Base-by-base conservation (phyloP, 1,140 invertebrate genomes). In the Trichonephila clavata region DNA sequence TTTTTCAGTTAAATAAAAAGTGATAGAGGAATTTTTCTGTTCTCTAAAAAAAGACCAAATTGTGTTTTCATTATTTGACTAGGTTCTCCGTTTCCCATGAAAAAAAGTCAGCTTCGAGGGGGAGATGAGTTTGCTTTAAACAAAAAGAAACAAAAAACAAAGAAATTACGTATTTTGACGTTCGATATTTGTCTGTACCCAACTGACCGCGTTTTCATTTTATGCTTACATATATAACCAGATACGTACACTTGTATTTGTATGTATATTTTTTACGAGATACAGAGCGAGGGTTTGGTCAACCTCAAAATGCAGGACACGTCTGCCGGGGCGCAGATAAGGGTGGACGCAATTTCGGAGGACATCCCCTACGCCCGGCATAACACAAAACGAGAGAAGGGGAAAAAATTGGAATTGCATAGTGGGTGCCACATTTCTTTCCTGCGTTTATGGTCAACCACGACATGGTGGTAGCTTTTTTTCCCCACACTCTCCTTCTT, bases 281-380 rank as follows among this genome's bases (percentile, higher is more conserved):
- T 71, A 50, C 24, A 32, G 27, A 32, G 57, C 68, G 88, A 32
- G 50, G 27, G 88, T 90, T 77, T 80, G 65, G 43, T 80, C 39
- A 50, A 86, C 81, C 83, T 86, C 43, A 61, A 77, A 86, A 92
- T n/a, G n/a, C 91, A 4, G 63, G 80, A n/a, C 91, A 92, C 91
- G 91, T 92, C 81, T 92, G 91, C 6, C 0, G 39, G 60, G 20
- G 63, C n/a, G 43, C 32, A 92, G 91, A 92, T 92, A 92, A 92
- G 91, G 84, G 32, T 20, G 65, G 83, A 61, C 81, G 91, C 91
- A 92, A 92, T 92, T 92, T 92, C 91, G 83, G 91, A 92, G 83
- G 65, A 16, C 27, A 27, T 10, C 27, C 68, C 57, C n/a, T 32
- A 27, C 68, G 2, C 60, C 90, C 24, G 27, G 4, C 18, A 50